These are phyloP conservation scores for Gymnopithys bicolor DNA, from an alignment of 2,797 vertebrate genomes.

Conservation along the genomic window DNA sequence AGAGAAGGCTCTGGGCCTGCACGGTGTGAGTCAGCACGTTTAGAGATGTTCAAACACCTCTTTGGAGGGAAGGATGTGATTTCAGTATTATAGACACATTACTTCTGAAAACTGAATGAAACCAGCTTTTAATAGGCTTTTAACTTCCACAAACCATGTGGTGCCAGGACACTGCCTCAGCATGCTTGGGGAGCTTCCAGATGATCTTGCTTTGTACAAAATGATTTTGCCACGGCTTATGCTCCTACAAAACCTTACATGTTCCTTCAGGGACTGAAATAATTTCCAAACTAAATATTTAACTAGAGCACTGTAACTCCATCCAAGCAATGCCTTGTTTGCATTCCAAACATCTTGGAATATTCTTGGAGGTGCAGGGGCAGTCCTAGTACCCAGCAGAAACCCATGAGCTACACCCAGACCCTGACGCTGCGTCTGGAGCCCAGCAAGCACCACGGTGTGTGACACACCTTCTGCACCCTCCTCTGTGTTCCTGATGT, in stretches of 20 bases:
- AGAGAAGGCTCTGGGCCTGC: neutral
- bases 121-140: neutral
- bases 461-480: neutral
- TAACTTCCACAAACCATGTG: neutral
- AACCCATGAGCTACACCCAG: neutral
- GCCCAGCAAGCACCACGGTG: rapidly evolving
- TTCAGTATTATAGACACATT: neutral
- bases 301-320: slow-evolving; percentile 21
- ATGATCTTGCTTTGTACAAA: neutral
- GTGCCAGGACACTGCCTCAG: neutral
- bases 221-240: neutral
- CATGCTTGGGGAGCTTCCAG: neutral
- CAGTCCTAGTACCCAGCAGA: neutral
- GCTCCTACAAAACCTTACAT: neutral
- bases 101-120: neutral
- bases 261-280: slow-evolving; percentile 18
- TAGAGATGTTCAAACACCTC: neutral
- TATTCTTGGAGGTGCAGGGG: neutral
- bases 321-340: slow-evolving; percentile 24
- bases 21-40: neutral
- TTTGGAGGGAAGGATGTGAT: neutral
- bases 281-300: slow-evolving; percentile 50
- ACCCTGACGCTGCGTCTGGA: neutral
- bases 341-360: slow-evolving; percentile 24
- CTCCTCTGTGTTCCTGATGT: neutral